Evolutionary conservation across 2,113 vertebrate genomes (phyloP).

Genomic region (Grallaria varia): DNA sequence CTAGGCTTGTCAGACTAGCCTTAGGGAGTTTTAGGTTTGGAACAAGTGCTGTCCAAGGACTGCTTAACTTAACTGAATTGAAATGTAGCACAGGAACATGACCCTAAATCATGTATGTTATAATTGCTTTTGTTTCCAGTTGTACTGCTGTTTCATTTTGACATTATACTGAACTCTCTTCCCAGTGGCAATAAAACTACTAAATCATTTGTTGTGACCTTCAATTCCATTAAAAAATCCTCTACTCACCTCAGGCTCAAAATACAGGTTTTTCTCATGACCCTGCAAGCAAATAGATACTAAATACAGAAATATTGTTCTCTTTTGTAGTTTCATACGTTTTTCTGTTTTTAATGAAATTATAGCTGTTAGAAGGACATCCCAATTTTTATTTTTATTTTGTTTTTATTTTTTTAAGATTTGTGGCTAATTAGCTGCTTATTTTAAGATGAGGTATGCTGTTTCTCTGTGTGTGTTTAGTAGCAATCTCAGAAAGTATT

Average conservation of each 20-base stretch:
- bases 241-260: neutral
- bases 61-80: neutral
- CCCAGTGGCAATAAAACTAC: neutral
- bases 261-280: neutral
- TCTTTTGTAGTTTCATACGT: neutral
- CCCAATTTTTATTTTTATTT: neutral
- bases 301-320: neutral
- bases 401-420: accelerated
- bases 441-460: neutral
- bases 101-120: neutral
- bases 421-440: neutral
- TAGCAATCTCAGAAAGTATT: neutral
- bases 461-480: neutral
- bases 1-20: neutral
- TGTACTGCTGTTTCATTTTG: neutral
- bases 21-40: neutral
- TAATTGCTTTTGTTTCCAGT: slow-evolving; percentile 18
- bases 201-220: neutral
- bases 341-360: neutral
- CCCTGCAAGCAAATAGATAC: neutral
- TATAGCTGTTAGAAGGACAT: neutral
- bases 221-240: neutral
- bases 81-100: neutral
- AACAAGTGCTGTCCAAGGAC: neutral
- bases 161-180: neutral